Conservation (phyloP, 1,140 invertebrate species). For the Babylonia areolata region DNA sequence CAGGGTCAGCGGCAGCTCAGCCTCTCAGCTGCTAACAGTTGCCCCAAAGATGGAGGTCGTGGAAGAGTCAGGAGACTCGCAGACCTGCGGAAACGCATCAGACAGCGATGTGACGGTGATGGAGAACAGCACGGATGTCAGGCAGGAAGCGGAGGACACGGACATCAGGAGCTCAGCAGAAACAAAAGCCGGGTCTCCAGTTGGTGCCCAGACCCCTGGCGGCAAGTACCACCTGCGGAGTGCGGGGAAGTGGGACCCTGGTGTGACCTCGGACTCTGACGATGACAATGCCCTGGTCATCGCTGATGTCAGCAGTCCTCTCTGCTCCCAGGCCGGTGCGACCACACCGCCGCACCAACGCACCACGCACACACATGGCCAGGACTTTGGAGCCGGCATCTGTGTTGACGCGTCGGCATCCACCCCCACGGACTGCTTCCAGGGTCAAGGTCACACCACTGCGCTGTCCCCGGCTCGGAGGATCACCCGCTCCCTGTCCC, state of each 20-base stretch:
- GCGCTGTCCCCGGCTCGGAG: neutral
- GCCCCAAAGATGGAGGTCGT: neutral
- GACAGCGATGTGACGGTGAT: neutral
- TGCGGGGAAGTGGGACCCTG: neutral
- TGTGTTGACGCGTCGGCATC: neutral
- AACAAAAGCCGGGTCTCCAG: neutral
- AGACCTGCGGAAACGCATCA: neutral
- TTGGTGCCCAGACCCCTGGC: neutral
- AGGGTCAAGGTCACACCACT: too few relatives aligned
- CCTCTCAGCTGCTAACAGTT: neutral
- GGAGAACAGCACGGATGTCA: too few relatives aligned
- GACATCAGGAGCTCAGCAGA: neutral
- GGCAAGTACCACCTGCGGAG: neutral
- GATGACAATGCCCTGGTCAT: neutral
- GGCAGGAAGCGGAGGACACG: neutral
- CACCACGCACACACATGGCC: neutral
- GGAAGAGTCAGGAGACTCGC: neutral
- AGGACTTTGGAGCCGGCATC: neutral
- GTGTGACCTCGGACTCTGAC: neutral
- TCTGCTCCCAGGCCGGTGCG: neutral
- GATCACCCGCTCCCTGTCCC: conserved; percentile 13
- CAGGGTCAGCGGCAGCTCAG: neutral
- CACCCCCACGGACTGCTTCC: neutral
- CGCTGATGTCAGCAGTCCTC: neutral
- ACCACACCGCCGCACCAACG: neutral